Conservation (phyloP, 2,888 invertebrate species). For the Acleris cristana region DNA sequence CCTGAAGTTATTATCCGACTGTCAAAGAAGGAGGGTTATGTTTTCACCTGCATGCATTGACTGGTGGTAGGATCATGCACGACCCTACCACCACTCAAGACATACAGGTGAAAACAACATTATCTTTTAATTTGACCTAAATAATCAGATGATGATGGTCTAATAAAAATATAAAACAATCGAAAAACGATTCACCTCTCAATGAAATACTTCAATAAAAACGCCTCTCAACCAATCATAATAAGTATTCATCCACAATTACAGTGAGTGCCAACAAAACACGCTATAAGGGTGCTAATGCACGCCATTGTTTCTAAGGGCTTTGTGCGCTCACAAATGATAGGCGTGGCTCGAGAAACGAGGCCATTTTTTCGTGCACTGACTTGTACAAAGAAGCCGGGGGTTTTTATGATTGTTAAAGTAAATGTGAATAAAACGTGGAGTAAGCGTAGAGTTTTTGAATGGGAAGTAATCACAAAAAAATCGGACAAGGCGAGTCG, state of each 20-base stretch:
- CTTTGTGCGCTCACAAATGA: slow-evolving; percentile 35
- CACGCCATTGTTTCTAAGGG: slow-evolving; percentile 37
- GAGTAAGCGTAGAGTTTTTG: no score
- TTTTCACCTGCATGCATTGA: no score
- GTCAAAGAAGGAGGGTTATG: no score
- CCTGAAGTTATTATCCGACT: no score
- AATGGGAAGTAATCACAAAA: no score
- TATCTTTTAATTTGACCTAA: no score
- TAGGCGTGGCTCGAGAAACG: slow-evolving; percentile 24
- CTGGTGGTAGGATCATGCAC: no score
- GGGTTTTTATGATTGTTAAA: slow-evolving; percentile 10
- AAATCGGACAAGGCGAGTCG: no score
- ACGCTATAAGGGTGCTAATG: slow-evolving; percentile 33
- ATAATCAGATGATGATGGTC: no score
- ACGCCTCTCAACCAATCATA: slow-evolving; percentile 11
- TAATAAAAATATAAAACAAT: not conserved
- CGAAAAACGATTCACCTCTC: not conserved
- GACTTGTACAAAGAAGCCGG: slow-evolving; percentile 32
- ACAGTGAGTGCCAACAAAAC: slow-evolving; percentile 39
- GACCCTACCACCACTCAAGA: no score
- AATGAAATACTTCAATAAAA: not conserved
- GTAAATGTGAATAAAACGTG: not conserved
- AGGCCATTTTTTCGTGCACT: slow-evolving; percentile 33
- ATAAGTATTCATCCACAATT: slow-evolving; percentile 20
- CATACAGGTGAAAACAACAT: no score